A percentile compares a stretch with the other conserved stretches of the same genome.
Conservation (phyloP, 1,140 invertebrate species). For the Stenopsyche tienmushanensis region DNA sequence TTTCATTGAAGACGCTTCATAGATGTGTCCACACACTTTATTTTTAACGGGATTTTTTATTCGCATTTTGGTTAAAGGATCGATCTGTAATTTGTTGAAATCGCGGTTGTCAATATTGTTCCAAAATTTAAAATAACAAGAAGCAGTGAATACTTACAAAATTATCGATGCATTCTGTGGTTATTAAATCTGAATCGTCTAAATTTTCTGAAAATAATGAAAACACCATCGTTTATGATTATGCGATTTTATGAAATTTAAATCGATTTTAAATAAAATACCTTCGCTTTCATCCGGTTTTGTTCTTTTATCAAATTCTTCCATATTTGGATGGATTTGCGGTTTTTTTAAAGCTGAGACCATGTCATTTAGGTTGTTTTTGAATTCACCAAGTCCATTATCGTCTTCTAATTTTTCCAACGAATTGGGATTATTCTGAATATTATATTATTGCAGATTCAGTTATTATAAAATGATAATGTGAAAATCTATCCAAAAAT, state of each 20-base stretch:
- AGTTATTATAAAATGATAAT: background rate
- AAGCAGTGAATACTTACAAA: background rate
- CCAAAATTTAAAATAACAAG: background rate
- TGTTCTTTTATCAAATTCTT: background rate
- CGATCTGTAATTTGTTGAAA: constrained; percentile 50
- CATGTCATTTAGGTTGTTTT: background rate
- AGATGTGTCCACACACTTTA: constrained; percentile 57
- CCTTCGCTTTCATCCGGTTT: background rate
- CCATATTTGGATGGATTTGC: background rate
- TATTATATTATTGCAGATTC: background rate
- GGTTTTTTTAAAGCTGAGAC: background rate
- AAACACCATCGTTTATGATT: background rate
- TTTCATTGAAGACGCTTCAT: constrained; percentile 53
- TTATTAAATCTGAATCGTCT: constrained; percentile 11
- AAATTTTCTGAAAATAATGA: background rate
- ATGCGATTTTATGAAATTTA: background rate
- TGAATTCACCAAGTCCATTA: background rate
- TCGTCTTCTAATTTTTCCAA: no score
- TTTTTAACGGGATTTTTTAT: constrained; percentile 59
- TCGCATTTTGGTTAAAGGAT: constrained; percentile 58
- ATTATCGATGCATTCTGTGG: background rate
- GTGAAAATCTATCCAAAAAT: no score
- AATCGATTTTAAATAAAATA: background rate
- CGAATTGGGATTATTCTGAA: background rate
- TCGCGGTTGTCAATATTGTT: background rate